phyloP scores from a whole-genome alignment of 2,888 invertebrate species.

The Arge pagana region DNA sequence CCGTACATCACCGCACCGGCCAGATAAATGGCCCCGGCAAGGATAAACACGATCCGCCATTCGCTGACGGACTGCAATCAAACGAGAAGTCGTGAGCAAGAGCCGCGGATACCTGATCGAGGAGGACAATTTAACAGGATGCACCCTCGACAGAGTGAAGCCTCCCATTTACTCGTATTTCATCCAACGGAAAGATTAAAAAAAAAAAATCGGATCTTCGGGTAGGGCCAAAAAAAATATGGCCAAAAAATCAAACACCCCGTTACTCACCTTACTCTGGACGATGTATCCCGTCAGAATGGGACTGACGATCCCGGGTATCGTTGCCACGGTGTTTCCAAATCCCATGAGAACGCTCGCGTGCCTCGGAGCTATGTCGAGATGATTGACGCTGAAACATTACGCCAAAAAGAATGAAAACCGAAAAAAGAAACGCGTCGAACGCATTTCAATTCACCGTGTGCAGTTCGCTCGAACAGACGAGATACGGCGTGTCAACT shows the following conservation, averaged over 20 bases:
- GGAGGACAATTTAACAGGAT: no score
- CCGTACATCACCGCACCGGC: slow-evolving; percentile 86
- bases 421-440: no score
- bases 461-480: no score
- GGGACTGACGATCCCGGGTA: slow-evolving; percentile 92
- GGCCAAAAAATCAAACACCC: not conserved
- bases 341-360: slow-evolving; percentile 91
- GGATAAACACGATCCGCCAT: slow-evolving; percentile 87
- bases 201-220: no score
- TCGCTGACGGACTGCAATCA: slow-evolving; percentile 69
- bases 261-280: slow-evolving; percentile 67
- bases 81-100: no score
- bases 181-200: not conserved
- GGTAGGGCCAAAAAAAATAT: not conserved
- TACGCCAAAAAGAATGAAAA: slow-evolving; percentile 24
- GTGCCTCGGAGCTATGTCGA: slow-evolving; percentile 90
- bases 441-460: no score
- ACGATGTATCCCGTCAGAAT: slow-evolving; percentile 80
- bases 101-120: no score
- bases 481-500: no score
- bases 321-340: slow-evolving; percentile 87
- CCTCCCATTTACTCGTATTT: not conserved
- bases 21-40: slow-evolving; percentile 80
- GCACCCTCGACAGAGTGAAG: no score
- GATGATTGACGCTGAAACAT: slow-evolving; percentile 72